Evolutionary conservation across 2,113 vertebrate species (phyloP), one percentile per base, ranked within the genome.

Genomic region (Tupaia chinensis): DNA sequence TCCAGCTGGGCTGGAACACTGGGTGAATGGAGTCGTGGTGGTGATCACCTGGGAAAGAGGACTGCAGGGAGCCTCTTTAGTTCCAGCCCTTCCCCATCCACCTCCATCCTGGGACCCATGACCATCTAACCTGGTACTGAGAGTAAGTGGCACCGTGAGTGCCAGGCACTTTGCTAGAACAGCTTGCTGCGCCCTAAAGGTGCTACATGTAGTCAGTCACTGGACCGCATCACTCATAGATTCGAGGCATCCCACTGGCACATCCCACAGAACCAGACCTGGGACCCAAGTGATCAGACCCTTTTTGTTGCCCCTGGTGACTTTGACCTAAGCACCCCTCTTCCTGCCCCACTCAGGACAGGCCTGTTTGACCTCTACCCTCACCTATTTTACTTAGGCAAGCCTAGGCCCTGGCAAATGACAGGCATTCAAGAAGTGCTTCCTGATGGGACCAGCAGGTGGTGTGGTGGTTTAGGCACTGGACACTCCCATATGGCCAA

Each of bases 31-130:
- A 4, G 54, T 19, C 11, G 7, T 22, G 0, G 32, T 44, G 60
- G 11, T 22, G 12, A 66, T 54, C 78, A 32, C 9, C 56, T 63
- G 5, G 0, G 72, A 34, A 25, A 70, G 56, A 66, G 32, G 7
- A 17, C 15, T 73, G n/a, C 22, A 17, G 34, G 86, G 69, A 29
- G 44, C 10, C 16, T 63, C 4, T 4, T 14, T 9, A 9, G 44
- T 13, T 2, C 58, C 44, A 1, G 0, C 20, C 1, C 9, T 19
- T 22, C 32, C 4, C 14, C 4, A 3, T 1, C 16, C 17, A 0
- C 16, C 20, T 27, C 34, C n/a, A 32, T 17, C 61, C 8, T 34
- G 63, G 10, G 12, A 11, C 68, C n/a, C 2, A 8, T 4, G 2
- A n/a, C 60, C 29, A 5, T n/a, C 32, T 32, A 15, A 32, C 17